phyloP scores from a whole-genome alignment of 2,888 invertebrate genomes.

The Eilema depressum region DNA sequence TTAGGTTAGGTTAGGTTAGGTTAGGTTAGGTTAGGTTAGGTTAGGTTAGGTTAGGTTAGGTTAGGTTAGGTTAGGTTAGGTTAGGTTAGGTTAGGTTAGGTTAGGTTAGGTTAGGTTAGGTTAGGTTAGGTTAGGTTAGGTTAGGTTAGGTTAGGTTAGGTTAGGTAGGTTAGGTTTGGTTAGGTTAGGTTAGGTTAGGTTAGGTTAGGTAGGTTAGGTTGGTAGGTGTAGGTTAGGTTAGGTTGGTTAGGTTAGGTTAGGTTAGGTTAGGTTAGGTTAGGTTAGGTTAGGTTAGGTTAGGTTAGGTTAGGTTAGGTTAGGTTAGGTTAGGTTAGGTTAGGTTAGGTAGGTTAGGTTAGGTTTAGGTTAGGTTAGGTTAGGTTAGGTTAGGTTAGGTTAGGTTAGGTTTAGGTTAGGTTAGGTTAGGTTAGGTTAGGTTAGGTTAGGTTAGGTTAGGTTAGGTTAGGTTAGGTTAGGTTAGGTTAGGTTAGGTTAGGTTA shows the following conservation, averaged over 20 bases:
- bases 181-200: constrained; percentile 31
- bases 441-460: too few species aligned
- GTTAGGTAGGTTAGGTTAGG: constrained; percentile 33
- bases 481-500: too few species aligned
- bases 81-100: too few species aligned
- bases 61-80: too few species aligned
- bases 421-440: too few species aligned
- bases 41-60: too few species aligned
- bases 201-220: constrained; percentile 14
- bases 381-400: constrained; percentile 31
- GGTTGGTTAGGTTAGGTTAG: constrained; percentile 22
- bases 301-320: constrained; percentile 32
- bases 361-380: constrained; percentile 23
- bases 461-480: too few species aligned
- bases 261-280: constrained; percentile 31
- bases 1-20: too few species aligned
- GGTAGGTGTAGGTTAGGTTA: constrained; percentile 27
- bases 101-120: too few species aligned
- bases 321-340: constrained; percentile 38
- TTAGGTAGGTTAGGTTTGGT: constrained; percentile 24
- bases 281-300: constrained; percentile 33
- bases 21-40: too few species aligned
- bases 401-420: too few species aligned
- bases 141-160: constrained; percentile 26
- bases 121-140: too few species aligned